Base-by-base conservation (phyloP, 2,113 vertebrate species). In the Silurus glanis region DNA sequence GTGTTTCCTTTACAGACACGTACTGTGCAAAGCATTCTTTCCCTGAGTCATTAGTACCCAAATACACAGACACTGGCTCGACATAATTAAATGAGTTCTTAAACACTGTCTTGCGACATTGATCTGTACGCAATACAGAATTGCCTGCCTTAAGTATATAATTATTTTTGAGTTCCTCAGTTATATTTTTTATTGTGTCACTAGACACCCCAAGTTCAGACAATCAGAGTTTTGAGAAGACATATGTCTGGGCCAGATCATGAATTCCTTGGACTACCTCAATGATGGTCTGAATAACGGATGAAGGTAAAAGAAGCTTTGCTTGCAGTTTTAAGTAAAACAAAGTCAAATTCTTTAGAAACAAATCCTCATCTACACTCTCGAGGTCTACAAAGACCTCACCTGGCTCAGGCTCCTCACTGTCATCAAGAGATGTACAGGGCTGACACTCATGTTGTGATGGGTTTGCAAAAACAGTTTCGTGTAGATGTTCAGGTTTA, bases 21-120 rank as follows among this genome's bases (percentile, higher is more conserved):
- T 80, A 89, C 56, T 85, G 72, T 16, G 67, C 69, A 88, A 85
- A 87, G 64, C 87, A 88, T 58, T 86, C 62, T 64, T 89, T 89
- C 25, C 84, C 78, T 17, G 56, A 81, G 9, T 82, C 69, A 75
- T 87, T 66, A 28, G 67, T 56, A 45, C 66, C 76, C 5, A 85
- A 49, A 84, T 75, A 89, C 47, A 84, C 23, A 51, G 74, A 28
- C 55, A 10, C 7, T n/a, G 37, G 80, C 14, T 23, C 21, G 2
- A 64, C 61, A 64, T 64, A 64, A n/a, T 25, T 66, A 5, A 66
- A 66, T 8, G 1, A 19, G 10, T 49, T 56, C n/a, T 21, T 71
- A 71, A 83, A 67, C 3, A 69, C 47, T 71, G 23, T 28, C 16
- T 69, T 69, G 13, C 21, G 61, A 79, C 47, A 59, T 25, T 85